Conservation (phyloP, 2,888 invertebrate species). For the Gisinianus flammeolus region DNA sequence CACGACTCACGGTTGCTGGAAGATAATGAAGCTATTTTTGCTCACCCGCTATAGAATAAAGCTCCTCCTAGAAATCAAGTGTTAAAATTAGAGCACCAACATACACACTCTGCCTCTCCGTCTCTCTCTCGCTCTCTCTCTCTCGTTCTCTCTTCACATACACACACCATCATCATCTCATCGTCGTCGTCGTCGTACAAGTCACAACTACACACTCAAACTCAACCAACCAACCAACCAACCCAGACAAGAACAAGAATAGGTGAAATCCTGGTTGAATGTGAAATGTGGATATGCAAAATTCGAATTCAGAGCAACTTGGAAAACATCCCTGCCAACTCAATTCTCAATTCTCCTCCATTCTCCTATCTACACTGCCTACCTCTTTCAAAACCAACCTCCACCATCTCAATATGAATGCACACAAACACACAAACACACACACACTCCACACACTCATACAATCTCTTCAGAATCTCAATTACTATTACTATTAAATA, state of each 20-base stretch:
- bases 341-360: background rate
- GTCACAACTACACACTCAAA: background rate
- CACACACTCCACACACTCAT: background rate
- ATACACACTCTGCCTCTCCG: background rate
- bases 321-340: constrained; percentile 6
- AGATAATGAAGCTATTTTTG: constrained; percentile 58
- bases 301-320: background rate
- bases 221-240: background rate
- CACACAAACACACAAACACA: background rate
- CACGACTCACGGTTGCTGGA: constrained; percentile 51
- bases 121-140: constrained; percentile 5
- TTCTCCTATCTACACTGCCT: constrained; percentile 8
- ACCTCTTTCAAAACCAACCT: background rate
- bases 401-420: background rate
- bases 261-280: no score
- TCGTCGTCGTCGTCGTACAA: no score
- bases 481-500: no score
- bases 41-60: constrained; percentile 48
- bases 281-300: no score
- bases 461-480: background rate
- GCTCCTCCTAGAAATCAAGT: constrained; percentile 41
- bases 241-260: constrained; percentile 23
- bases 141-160: no score
- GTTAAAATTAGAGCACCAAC: constrained; percentile 39
- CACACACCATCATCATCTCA: no score